phyloP scores from a whole-genome alignment of 2,113 vertebrate species.

The Hippoglossus stenolepis region DNA sequence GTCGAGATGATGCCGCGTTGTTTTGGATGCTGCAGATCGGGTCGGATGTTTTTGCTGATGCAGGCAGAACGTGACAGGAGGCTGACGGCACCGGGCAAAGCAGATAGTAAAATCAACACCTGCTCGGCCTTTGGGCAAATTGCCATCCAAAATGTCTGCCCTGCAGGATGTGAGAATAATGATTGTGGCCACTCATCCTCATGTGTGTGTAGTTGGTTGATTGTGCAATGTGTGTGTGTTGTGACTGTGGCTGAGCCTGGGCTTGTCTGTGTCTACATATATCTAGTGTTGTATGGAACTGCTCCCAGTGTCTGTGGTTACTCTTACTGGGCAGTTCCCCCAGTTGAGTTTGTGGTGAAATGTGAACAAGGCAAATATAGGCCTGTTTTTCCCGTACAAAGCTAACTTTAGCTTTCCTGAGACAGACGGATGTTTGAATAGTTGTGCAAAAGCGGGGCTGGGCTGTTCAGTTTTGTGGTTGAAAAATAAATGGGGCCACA shows the following conservation, averaged over 20 bases:
- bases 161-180: conserved; percentile 15
- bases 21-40: conserved; percentile 16
- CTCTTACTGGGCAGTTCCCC: conserved; percentile 60
- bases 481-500: conserved; percentile 40
- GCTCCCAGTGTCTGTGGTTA: conserved; percentile 69
- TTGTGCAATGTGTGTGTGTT: conserved; percentile 27
- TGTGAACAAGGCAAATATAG: conserved; percentile 61
- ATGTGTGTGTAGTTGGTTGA: conserved; percentile 20
- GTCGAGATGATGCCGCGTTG: not conserved
- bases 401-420: conserved; percentile 71
- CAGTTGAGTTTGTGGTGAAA: conserved; percentile 61
- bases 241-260: conserved; percentile 42
- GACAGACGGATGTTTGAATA: conserved; percentile 56
- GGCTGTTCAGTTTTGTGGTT: conserved; percentile 45
- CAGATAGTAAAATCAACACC: conserved; percentile 40
- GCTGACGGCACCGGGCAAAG: not conserved
- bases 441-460: conserved; percentile 45
- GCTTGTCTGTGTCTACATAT: conserved; percentile 63
- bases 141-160: conserved; percentile 20
- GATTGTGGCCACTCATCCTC: conserved; percentile 7
- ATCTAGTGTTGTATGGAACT: conserved; percentile 70
- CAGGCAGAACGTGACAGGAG: conserved; percentile 5
- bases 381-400: conserved; percentile 39
- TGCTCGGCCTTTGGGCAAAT: conserved; percentile 24
- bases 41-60: conserved; percentile 29